Base-by-base conservation (phyloP, 2,888 invertebrate genomes). In the Ectropis crepuscularia region DNA sequence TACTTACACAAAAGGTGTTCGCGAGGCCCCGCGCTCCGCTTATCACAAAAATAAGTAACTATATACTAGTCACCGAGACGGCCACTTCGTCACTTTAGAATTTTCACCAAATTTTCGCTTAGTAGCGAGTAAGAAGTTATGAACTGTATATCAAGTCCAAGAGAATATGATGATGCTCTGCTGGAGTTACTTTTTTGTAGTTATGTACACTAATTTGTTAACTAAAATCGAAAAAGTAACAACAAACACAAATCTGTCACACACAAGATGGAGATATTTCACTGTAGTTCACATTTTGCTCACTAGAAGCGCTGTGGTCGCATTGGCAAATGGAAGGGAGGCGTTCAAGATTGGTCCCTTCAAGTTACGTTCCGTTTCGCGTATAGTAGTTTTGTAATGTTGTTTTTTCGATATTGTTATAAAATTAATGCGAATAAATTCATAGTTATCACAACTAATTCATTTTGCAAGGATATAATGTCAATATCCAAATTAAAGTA, bases 211-310 rank as follows among this genome's bases (percentile, higher is more conserved):
- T 85, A 81, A 88, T 83, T 87, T 85, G 74, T 75, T 76, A 76
- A 80, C 73, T 81, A 88, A 88, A 87, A 81, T 81, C 85, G 85
- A 80, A 86, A 90, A 87, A 89, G 81, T 85, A 89, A 88, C 90
- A 92, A 93, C 92, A 93, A 93, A 93, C 93, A 93, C 93, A 94
- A 94, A 94, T 94, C 94, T 94, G 94, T 90, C 94, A 94, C 88
- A 90, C 69, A 71, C 92, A 94, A 94, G 93, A 94, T 94, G 94
- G 94, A 94, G 94, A 93, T 94, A 93, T 91, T 93, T 92, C 89
- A 90, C 85, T 84, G 81, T 90, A 92, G 90, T 94, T 93, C 84
- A 73, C 80, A 78, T 86, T 88, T 86, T 80, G 81, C 73, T 81
- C 93, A 87, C 89, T 60, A 79, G 88, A 75, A 86, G 93, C 94